Evolutionary conservation across 2,797 vertebrate genomes (phyloP).

Genomic region (Crenuchus spilurus): DNA sequence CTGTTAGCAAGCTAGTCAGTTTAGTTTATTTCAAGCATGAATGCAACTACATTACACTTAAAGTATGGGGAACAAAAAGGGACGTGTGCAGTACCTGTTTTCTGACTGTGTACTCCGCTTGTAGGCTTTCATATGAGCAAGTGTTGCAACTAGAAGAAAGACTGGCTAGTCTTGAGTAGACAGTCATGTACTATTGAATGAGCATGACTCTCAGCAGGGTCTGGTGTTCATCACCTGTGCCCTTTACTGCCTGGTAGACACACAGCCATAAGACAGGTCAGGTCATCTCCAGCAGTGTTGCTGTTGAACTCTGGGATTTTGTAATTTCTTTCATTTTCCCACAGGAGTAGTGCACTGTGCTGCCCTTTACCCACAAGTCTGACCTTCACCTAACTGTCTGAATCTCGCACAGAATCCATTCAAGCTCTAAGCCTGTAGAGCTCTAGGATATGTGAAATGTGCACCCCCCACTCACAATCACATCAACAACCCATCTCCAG

Average conservation of each 20-base stretch:
- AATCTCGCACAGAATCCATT: constrained; percentile 13
- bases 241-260: neutral
- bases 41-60: no score
- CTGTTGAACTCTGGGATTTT: neutral
- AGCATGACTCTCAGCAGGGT: neutral
- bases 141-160: no score
- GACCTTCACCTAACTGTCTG: constrained; percentile 18
- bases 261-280: neutral
- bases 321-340: neutral
- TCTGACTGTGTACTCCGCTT: no score
- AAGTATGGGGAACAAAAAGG: no score
- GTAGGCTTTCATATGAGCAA: no score
- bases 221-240: neutral
- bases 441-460: neutral
- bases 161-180: neutral
- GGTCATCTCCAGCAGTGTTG: neutral
- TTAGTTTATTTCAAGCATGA: no score
- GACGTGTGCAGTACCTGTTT: no score
- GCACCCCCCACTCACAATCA: neutral
- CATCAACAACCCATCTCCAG: no score
- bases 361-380: constrained; percentile 7
- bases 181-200: neutral
- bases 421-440: neutral
- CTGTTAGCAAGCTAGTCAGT: no score
- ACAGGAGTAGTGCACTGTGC: neutral